Conservation (phyloP, 1,140 invertebrate species). For the Chironomus striatipennis region DNA sequence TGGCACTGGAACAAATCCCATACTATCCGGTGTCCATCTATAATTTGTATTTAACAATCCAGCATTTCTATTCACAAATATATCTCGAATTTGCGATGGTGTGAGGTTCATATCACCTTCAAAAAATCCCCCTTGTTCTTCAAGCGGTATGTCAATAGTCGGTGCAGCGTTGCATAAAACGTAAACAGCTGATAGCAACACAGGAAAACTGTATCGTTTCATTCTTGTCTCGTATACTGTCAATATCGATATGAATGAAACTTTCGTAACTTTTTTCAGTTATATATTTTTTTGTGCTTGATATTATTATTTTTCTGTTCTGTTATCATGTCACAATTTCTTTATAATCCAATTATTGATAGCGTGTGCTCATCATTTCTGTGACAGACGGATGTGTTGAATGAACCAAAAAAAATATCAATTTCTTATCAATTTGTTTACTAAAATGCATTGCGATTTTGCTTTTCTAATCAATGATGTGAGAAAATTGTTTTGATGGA, state of each 20-base stretch:
- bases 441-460: too few species aligned
- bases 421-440: too few species aligned
- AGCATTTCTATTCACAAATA: neutral
- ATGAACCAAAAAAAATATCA: too few species aligned
- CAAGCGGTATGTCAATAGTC: neutral
- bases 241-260: neutral
- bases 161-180: neutral
- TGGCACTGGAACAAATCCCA: neutral
- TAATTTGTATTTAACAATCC: neutral
- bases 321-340: neutral
- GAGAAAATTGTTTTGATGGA: too few species aligned
- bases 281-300: neutral
- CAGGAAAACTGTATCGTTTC: neutral
- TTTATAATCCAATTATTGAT: constrained; percentile 2
- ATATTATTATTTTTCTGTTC: neutral
- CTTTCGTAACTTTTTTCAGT: neutral
- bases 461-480: too few species aligned
- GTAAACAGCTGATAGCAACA: neutral
- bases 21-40: neutral
- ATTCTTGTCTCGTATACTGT: neutral
- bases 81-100: neutral
- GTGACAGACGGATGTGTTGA: too few species aligned
- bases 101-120: constrained; percentile 12
- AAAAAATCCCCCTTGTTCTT: neutral
- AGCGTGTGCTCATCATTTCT: neutral